Conservation (phyloP, 2,797 vertebrate species). For the Rhabdophis nuchalis region DNA sequence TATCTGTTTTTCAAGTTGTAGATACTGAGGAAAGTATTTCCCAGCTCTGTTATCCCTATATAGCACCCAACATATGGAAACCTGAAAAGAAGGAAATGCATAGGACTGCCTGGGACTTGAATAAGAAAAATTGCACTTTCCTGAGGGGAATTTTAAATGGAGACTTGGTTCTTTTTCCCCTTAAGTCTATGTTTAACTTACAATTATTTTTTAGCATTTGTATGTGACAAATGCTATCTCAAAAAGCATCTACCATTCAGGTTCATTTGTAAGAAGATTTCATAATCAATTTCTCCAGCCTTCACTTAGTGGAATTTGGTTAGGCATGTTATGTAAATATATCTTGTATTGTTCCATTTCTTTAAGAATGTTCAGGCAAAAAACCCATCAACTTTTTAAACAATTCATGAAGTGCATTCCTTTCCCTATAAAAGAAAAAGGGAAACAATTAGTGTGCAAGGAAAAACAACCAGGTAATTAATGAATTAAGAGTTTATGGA, state of each 20-base stretch:
- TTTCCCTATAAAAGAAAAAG: not conserved
- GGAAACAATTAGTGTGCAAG: not conserved
- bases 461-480: constrained; percentile 19
- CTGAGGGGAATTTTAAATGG: not conserved
- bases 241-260: not conserved
- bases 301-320: not conserved
- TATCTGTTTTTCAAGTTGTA: not conserved
- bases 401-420: not conserved
- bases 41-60: no score
- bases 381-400: not conserved
- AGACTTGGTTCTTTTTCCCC: not conserved
- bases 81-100: not conserved
- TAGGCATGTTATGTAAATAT: not conserved
- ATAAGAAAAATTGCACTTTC: not conserved
- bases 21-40: not conserved
- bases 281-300: not conserved
- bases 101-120: not conserved
- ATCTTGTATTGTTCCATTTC: constrained; percentile 29
- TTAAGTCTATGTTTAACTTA: not conserved
- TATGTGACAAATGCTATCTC: not conserved
- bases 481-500: not conserved
- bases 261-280: not conserved
- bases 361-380: constrained; percentile 20
- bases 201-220: not conserved
- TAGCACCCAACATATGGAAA: not conserved